These are phyloP conservation scores for Tursiops truncatus DNA, from an alignment of 2,113 vertebrate genomes.

Conservation along the genomic window DNA sequence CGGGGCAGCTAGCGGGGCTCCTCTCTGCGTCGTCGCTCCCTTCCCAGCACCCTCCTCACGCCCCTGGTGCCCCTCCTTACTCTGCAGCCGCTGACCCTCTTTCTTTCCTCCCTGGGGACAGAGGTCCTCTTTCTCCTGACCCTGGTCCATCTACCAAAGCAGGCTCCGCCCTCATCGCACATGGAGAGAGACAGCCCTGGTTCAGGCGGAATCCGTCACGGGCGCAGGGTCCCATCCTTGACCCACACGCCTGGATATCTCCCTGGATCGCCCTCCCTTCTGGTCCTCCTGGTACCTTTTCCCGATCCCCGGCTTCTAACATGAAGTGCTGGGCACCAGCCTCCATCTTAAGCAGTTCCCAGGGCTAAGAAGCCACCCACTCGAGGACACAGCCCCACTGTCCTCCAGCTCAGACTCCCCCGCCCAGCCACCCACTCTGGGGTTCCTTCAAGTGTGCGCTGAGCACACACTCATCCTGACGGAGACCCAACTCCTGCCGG, in stretches of 20 bases:
- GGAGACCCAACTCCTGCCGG: accelerated
- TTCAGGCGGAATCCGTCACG: accelerated
- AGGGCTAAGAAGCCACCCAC: neutral
- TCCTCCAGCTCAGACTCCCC: neutral
- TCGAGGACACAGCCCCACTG: accelerated
- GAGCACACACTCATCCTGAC: neutral
- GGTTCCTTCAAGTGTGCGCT: accelerated
- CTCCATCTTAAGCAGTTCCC: neutral
- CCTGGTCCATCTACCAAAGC: accelerated
- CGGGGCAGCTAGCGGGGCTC: too few species aligned
- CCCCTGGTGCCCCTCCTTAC: neutral
- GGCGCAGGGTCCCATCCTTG: accelerated
- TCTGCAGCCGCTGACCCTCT: neutral
- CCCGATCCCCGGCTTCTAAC: neutral
- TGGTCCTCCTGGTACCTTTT: neutral
- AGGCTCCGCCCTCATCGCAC: accelerated
- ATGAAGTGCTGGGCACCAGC: neutral
- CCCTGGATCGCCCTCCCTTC: neutral
- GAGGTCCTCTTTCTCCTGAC: neutral
- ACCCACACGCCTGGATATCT: neutral
- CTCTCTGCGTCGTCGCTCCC: neutral
- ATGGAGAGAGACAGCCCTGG: accelerated
- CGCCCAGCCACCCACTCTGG: too few species aligned
- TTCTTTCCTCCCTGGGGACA: neutral
- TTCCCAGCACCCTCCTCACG: accelerated